Base-by-base conservation (phyloP, 2,113 vertebrate genomes). In the Phodopus roborovskii region DNA sequence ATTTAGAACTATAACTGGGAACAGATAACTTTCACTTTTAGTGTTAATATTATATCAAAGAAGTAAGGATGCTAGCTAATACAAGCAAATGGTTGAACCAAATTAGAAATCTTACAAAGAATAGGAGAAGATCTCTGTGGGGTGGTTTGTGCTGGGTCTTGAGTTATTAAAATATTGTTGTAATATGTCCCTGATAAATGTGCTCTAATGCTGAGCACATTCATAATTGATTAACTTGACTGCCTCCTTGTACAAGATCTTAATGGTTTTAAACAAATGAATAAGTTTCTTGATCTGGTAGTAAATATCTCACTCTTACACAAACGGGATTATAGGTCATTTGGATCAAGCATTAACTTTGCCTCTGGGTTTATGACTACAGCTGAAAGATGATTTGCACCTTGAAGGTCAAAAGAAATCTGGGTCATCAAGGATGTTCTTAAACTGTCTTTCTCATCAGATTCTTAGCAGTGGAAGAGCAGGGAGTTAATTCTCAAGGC, bases 141-240 rank as follows among this genome's bases (percentile, higher is more conserved):
- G n/a, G 62, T 96, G 48, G 79, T 96, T 97, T 88, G 66, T 94
- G 48, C 92, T 96, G 36, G 83, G 77, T 88, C 85, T 58, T 58
- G 36, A 56, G n/a, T 88, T 96, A 79, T 92, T 96, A 96, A 96
- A 95, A 97, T 96, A 92, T 75, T 91, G 78, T 78, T 95, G 70
- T 92, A 83, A 79, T 91, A 71, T 94, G 56, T 50, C 68, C 89
- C 64, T 96, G 88, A 92, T 95, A 91, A 97, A 89, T 95, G 92
- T 95, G 85, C 88, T 92, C 68, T 92, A 39, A 94, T 96, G 82
- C 77, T 95, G 50, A 95, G 81, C 74, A 92, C 90, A 97, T 94
- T 97, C 84, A 97, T 96, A 96, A 96, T 94, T 96, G 64, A 95
- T 97, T 96, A 95, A 64, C 77, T 96, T 89, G 90, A 88, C 90